These are phyloP conservation scores for Paramormyrops kingsleyae DNA, from an alignment of 2,113 vertebrate species.

Conservation along the genomic window DNA sequence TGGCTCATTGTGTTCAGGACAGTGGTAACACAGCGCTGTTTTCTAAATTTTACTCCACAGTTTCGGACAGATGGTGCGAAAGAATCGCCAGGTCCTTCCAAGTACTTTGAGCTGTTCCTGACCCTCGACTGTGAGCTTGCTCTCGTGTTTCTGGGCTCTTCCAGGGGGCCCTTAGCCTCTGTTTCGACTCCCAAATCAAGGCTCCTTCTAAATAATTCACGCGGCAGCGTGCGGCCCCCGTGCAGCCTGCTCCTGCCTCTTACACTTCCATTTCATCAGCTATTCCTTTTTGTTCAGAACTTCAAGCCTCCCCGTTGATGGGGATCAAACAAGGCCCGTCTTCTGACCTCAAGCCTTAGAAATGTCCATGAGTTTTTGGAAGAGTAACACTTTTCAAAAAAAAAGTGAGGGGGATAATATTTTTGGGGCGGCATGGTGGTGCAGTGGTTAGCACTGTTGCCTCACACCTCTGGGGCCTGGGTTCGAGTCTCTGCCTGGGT, in stretches of 20 bases:
- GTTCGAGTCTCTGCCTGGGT: no score
- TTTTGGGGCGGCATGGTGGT: no score
- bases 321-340: constrained; percentile 38
- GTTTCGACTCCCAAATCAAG: constrained; percentile 29
- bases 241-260: constrained; percentile 21
- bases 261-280: constrained; percentile 47
- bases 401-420: not conserved
- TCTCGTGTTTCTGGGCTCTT: constrained; percentile 1
- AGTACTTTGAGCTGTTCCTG: not conserved
- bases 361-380: constrained; percentile 17
- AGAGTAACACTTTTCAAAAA: not conserved
- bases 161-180: not conserved
- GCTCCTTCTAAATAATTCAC: constrained; percentile 55
- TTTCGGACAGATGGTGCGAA: constrained; percentile 8
- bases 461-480: no score
- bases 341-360: constrained; percentile 23
- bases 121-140: not conserved
- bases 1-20: constrained; percentile 27
- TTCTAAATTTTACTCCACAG: not conserved
- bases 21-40: not conserved
- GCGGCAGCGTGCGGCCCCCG: constrained; percentile 24
- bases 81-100: not conserved
- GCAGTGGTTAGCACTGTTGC: no score
- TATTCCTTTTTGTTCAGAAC: constrained; percentile 57
- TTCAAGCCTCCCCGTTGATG: constrained; percentile 37